Evolutionary conservation across 2,113 vertebrate genomes (phyloP).

Genomic region (Vireo altiloquus): DNA sequence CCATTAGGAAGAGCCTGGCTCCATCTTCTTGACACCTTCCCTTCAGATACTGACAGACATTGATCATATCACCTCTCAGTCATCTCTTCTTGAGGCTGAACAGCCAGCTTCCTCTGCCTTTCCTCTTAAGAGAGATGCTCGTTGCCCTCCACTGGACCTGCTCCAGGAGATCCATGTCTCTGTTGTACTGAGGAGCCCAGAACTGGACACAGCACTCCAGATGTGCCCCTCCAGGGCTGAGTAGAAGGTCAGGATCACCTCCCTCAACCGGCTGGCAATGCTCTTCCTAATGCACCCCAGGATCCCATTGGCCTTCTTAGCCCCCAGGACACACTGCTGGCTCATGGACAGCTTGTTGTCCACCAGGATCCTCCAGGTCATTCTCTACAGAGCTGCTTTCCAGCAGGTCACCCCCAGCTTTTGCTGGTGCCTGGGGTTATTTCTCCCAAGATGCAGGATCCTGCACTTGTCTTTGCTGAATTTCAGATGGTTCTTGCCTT

Average conservation of each 20-base stretch:
- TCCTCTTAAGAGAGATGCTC: fast-evolving
- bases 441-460: fast-evolving
- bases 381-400: not conserved
- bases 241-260: not conserved
- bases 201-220: not conserved
- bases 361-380: too few relatives aligned
- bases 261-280: fast-evolving
- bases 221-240: not conserved
- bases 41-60: not conserved
- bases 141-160: not conserved
- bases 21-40: not conserved
- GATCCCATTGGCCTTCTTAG: not conserved
- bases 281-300: not conserved
- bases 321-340: not conserved
- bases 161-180: not conserved
- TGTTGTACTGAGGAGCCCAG: not conserved
- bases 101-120: not conserved
- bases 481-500: not conserved
- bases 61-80: fast-evolving
- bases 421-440: not conserved
- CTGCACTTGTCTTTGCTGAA: not conserved
- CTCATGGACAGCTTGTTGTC: not conserved
- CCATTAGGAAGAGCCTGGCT: too few relatives aligned
- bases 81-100: not conserved
- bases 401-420: not conserved